phyloP scores from a whole-genome alignment of 2,113 vertebrate species.

The Leuciscus idus region DNA sequence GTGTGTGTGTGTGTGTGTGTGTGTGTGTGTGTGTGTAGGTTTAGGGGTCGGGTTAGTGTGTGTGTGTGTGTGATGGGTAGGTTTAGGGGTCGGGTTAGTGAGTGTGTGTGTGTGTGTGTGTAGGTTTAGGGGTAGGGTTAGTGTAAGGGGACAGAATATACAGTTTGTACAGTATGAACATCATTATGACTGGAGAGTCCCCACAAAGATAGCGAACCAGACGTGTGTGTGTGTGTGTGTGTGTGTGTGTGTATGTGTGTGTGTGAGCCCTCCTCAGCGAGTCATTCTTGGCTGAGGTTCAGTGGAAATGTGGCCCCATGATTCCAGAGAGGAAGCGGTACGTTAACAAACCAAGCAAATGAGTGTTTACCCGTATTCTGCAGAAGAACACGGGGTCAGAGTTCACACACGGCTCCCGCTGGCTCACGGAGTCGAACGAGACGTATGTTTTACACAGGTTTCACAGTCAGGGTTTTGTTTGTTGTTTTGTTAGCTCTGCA shows the following conservation, averaged over 20 bases:
- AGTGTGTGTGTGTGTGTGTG: too few relatives aligned
- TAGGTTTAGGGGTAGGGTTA: too few relatives aligned
- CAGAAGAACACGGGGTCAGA: not conserved
- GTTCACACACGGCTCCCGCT: slow-evolving; percentile 22
- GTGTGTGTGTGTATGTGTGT: not conserved
- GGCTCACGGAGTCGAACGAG: not conserved
- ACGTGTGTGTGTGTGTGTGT: too few relatives aligned
- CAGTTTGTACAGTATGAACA: too few relatives aligned
- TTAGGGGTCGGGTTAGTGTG: too few relatives aligned
- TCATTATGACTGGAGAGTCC: too few relatives aligned
- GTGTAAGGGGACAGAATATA: too few relatives aligned
- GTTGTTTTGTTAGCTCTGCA: slow-evolving; percentile 43
- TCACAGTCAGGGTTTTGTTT: not conserved
- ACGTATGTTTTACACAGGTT: slow-evolving; percentile 27
- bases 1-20: too few relatives aligned
- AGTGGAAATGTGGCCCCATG: slow-evolving; percentile 21
- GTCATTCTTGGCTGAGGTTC: slow-evolving; percentile 33
- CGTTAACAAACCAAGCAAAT: slow-evolving; percentile 44
- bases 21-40: too few relatives aligned
- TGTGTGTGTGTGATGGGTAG: too few relatives aligned
- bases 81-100: too few relatives aligned
- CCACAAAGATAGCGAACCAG: too few relatives aligned
- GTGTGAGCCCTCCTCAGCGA: not conserved
- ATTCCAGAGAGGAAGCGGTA: slow-evolving; percentile 25
- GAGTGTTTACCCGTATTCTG: slow-evolving; percentile 35